Base-by-base conservation (phyloP, 2,113 vertebrate genomes). In the Ariopsis seemanni region DNA sequence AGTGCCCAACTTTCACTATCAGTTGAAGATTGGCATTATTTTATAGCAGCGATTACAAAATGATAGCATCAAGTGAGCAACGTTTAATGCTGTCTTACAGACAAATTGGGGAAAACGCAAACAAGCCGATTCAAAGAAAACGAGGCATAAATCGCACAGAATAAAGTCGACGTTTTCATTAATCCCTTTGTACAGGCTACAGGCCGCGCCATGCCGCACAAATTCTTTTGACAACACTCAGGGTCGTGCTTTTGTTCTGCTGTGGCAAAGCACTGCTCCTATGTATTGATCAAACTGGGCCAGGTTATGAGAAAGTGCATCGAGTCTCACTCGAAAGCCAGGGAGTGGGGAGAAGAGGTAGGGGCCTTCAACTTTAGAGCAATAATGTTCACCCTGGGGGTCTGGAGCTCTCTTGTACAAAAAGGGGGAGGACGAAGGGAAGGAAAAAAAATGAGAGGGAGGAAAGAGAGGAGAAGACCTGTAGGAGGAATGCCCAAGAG, bases 231-330 rank as follows among this genome's bases (percentile, higher is more conserved):
- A 82, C 82, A 82, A 89, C 81, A 34, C 72, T 85, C 81, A 77
- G 65, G 74, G 50, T 63, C 30, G n/a, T 57, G 48, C 81, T 84
- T 86, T 86, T 88, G 84, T 89, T 88, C 87, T 81, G 78, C 85
- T 30, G n/a, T 42, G 57, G 86, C 81, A 84, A 69, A 86, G 74
- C 27, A 62, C 62, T 71, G 69, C 88, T 85, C 71, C 57, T 86
- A 80, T 75, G 69, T 67, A 88, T 88, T 55, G 90, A 86, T 84
- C 88, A 71, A 79, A 65, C 81, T 72, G 52, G 52, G 88, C 74
- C 86, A 91, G 88, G 88, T 91, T 89, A 91, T 91, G 90, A 89
- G 89, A 90, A 91, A 90, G 90, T 85, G 89, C 90, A 88, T 5
- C 69, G 60, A 67, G 82, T 89, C 78, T 78, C 82, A 58, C 84